These are phyloP conservation scores for Danio albolineatus DNA, from an alignment of 2,797 vertebrate genomes.

Conservation along the genomic window DNA sequence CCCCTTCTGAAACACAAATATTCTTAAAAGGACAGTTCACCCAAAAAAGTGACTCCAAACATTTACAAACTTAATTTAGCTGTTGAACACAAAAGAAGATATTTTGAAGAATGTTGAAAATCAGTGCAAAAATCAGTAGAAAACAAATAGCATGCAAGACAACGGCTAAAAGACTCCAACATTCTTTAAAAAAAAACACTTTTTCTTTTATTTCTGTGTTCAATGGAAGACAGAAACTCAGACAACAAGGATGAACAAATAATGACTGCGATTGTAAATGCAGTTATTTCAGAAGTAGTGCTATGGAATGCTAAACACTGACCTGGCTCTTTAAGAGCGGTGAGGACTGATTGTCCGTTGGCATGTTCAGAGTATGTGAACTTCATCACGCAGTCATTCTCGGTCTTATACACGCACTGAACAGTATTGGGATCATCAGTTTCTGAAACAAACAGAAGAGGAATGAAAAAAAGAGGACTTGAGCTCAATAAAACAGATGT, in stretches of 20 bases:
- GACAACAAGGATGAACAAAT: no score
- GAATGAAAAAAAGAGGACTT: neutral
- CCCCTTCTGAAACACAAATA: neutral
- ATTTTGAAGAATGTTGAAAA: no score
- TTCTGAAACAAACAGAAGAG: conserved; percentile 73
- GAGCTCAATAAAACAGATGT: conserved; percentile 44
- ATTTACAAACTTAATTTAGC: no score
- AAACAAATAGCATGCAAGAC: no score
- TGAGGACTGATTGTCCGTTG: conserved; percentile 89
- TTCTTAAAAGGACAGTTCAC: no score
- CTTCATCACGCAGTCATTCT: conserved; percentile 95
- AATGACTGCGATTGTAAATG: neutral
- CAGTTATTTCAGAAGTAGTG: neutral
- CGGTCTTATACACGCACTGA: conserved; percentile 91
- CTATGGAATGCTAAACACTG: conserved; percentile 48
- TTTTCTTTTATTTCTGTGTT: no score
- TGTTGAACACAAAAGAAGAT: no score
- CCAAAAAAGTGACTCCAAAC: no score
- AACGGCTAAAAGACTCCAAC: no score
- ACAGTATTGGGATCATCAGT: conserved; percentile 82
- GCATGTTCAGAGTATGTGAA: conserved; percentile 93
- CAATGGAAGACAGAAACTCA: no score
- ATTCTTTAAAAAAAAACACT: no score
- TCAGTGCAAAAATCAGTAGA: no score
- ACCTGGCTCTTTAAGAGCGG: conserved; percentile 93